A percentile compares a stretch with the other conserved stretches of the same genome.
Conservation (phyloP, 2,888 invertebrate species). For the Bombyx huttoni region DNA sequence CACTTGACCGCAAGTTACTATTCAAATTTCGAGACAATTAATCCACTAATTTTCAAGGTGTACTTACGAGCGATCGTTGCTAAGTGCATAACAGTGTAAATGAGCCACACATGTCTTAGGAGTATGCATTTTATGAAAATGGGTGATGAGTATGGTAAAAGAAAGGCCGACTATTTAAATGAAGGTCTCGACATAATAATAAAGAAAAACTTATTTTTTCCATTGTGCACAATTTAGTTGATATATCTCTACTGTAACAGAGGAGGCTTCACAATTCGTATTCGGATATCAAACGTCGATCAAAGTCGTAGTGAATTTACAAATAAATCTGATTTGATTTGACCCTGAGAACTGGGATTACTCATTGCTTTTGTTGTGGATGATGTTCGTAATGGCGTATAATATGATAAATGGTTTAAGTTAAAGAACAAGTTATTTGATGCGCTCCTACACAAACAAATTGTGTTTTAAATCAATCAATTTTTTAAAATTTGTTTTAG, state of each 20-base stretch:
- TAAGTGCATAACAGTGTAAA: too few relatives aligned
- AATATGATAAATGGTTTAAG: background rate
- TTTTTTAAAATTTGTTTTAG: background rate
- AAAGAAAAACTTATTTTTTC: background rate
- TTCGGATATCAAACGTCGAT: slow-evolving; percentile 62
- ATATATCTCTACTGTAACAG: background rate
- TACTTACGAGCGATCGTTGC: too few relatives aligned
- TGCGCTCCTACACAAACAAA: background rate
- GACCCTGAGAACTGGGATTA: slow-evolving; percentile 4
- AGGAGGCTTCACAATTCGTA: slow-evolving; percentile 17
- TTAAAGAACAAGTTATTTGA: background rate
- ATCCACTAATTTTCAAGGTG: too few relatives aligned
- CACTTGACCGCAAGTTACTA: too few relatives aligned
- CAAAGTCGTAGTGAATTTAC: slow-evolving; percentile 44
- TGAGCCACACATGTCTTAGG: too few relatives aligned
- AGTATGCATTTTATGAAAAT: too few relatives aligned
- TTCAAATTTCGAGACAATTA: too few relatives aligned
- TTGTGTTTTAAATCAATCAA: background rate
- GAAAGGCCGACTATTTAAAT: too few relatives aligned
- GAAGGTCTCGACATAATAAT: background rate
- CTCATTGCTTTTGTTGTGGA: background rate
- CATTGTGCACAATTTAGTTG: background rate
- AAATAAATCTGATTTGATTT: slow-evolving; percentile 20
- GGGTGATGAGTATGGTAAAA: too few relatives aligned
- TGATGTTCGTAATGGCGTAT: slow-evolving; percentile 12